Evolutionary conservation across 2,888 invertebrate genomes (phyloP).

Genomic region (Aleiodes leptofemur): DNA sequence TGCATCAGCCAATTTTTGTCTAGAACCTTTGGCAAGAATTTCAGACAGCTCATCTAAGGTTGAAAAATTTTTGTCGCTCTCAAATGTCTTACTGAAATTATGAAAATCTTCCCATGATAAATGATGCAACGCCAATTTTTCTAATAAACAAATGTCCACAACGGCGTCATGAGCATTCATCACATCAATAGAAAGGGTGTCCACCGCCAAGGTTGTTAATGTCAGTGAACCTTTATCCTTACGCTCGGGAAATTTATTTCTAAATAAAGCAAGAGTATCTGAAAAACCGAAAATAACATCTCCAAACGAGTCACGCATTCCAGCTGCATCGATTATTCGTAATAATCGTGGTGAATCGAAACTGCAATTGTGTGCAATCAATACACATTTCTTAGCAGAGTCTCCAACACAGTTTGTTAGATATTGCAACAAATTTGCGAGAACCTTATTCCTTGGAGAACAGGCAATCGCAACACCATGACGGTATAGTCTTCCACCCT

Average conservation of each 20-base stretch:
- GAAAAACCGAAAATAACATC: slow-evolving; percentile 41
- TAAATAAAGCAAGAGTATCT: slow-evolving; percentile 45
- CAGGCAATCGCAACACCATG: background rate
- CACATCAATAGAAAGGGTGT: background rate
- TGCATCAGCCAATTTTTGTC: background rate
- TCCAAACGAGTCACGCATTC: background rate
- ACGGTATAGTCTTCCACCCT: background rate
- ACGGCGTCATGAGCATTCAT: slow-evolving; percentile 41
- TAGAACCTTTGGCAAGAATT: background rate
- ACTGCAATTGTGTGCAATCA: background rate
- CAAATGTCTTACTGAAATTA: background rate
- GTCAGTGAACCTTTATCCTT: slow-evolving; percentile 25
- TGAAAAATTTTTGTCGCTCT: background rate
- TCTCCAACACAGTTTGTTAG: background rate
- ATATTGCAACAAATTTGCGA: background rate
- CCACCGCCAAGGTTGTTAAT: slow-evolving; percentile 37
- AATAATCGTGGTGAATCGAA: background rate
- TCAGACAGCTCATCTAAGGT: background rate
- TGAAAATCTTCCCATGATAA: slow-evolving; percentile 20
- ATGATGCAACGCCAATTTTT: slow-evolving; percentile 36
- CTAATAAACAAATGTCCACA: slow-evolving; percentile 35
- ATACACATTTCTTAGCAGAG: background rate
- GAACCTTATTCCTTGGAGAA: background rate
- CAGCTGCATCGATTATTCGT: too few species aligned
- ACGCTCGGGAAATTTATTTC: slow-evolving; percentile 40